Conservation (phyloP, 2,113 vertebrate species). For the Paradoxurus hermaphroditus region DNA sequence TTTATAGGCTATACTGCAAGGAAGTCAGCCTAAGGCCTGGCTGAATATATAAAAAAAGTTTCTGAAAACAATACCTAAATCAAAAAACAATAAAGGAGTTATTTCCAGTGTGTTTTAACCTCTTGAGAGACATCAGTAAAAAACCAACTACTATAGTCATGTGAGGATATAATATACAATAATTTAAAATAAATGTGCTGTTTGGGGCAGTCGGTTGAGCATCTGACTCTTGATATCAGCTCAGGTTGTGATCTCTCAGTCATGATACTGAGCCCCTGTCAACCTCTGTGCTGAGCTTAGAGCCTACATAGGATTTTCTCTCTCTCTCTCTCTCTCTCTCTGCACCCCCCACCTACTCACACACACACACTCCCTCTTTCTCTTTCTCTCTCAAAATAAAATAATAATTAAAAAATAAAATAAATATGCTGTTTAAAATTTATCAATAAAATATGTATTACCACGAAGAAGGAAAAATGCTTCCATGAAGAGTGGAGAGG, state of each 20-base stretch:
- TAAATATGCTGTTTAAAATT: neutral
- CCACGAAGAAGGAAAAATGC: neutral
- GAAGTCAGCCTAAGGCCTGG: neutral
- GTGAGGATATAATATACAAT: neutral
- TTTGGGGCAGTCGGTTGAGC: too few species aligned
- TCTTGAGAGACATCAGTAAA: neutral
- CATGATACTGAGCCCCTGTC: too few species aligned
- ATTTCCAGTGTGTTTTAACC: neutral
- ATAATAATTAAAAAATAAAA: too few species aligned
- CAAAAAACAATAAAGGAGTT: neutral
- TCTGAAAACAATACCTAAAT: neutral
- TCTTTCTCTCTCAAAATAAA: too few species aligned
- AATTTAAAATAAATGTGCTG: neutral
- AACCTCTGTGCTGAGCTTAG: too few species aligned
- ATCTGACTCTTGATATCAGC: too few species aligned
- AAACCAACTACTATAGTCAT: neutral
- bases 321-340: too few species aligned
- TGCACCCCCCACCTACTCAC: too few species aligned
- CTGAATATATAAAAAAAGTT: neutral
- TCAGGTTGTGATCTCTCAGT: too few species aligned
- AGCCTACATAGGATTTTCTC: too few species aligned
- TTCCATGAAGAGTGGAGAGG: neutral
- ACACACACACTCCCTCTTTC: too few species aligned
- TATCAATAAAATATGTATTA: neutral
- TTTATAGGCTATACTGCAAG: neutral